phyloP scores from a whole-genome alignment of 2,888 invertebrate species.

The Drosophila differens region DNA sequence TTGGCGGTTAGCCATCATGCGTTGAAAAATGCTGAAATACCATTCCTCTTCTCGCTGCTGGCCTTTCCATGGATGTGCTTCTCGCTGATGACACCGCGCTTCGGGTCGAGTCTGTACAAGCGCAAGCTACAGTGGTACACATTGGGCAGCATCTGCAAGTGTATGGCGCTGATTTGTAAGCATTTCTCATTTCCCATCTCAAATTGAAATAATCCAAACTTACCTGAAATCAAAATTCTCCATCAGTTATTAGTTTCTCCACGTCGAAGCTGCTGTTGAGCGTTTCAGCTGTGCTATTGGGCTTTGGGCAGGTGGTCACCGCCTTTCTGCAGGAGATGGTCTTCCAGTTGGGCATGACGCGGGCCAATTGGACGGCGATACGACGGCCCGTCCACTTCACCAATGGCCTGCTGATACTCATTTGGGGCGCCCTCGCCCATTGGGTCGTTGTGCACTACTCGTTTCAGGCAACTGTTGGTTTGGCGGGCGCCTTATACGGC shows the following conservation, averaged over 20 bases:
- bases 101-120: conserved; percentile 83
- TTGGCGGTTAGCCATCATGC: conserved; percentile 84
- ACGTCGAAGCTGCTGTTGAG: conserved; percentile 84
- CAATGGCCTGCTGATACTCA: conserved; percentile 83
- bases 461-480: conserved; percentile 83
- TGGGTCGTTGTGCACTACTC: conserved; percentile 82
- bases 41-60: conserved; percentile 84
- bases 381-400: conserved; percentile 83
- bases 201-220: background rate
- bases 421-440: conserved; percentile 84
- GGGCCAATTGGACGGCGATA: conserved; percentile 84
- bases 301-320: conserved; percentile 85
- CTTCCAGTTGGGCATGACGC: conserved; percentile 83
- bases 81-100: conserved; percentile 85
- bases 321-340: conserved; percentile 84
- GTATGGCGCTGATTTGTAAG: conserved; percentile 83
- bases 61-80: conserved; percentile 86
- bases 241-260: conserved; percentile 84
- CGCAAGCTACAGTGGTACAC: conserved; percentile 84
- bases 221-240: background rate
- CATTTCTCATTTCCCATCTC: background rate
- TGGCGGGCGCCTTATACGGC: conserved; percentile 81
- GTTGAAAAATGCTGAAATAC: conserved; percentile 85
- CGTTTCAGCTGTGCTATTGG: conserved; percentile 84
- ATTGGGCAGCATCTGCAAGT: conserved; percentile 83